These are phyloP conservation scores for Grantiella picta DNA, from an alignment of 2,113 vertebrate species.

Conservation along the genomic window DNA sequence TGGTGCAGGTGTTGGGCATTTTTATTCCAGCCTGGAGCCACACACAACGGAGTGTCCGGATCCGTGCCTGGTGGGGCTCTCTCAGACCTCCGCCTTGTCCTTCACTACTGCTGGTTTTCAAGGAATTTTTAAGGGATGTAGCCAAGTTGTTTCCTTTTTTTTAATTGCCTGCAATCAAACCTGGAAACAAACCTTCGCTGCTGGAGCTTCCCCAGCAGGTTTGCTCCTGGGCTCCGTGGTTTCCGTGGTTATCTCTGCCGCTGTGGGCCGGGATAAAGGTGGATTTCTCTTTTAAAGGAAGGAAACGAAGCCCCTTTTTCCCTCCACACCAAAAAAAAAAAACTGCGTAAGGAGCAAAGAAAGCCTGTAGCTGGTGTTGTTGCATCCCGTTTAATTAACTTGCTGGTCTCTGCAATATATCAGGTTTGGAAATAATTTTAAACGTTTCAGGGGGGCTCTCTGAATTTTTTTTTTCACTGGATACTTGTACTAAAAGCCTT, in stretches of 20 bases:
- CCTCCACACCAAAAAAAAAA: not conserved
- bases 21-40: not conserved
- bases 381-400: not conserved
- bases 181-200: not conserved
- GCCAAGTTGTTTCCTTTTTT: not conserved
- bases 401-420: not conserved
- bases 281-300: not conserved
- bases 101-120: not conserved
- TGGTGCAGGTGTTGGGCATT: not conserved
- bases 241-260: fast-evolving
- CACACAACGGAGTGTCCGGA: fast-evolving
- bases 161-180: not conserved
- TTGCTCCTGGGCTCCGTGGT: fast-evolving
- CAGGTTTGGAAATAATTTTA: not conserved
- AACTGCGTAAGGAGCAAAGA: not conserved
- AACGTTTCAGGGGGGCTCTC: not conserved
- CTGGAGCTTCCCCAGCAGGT: not conserved
- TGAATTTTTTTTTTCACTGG: not conserved
- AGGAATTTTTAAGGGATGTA: not conserved
- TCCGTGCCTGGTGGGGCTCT: fast-evolving
- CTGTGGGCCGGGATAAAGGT: fast-evolving
- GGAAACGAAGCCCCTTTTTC: not conserved
- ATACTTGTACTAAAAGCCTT: not conserved
- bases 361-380: not conserved
- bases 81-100: fast-evolving